phyloP scores from a whole-genome alignment of 1,140 invertebrate species.

The Scaptomyza montana region DNA sequence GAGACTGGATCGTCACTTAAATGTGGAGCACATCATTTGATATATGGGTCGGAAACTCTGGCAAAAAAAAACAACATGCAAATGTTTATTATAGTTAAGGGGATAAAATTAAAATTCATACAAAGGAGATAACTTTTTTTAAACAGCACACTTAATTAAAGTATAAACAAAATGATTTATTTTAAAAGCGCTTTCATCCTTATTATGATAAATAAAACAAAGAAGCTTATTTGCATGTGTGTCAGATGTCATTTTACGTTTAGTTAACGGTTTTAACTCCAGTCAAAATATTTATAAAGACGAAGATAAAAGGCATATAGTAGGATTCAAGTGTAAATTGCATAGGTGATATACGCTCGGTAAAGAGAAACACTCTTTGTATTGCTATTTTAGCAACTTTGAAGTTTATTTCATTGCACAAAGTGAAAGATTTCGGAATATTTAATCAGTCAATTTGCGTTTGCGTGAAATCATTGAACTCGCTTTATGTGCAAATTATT shows the following conservation, averaged over 20 bases:
- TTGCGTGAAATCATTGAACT: slow-evolving; percentile 34
- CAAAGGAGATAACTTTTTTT: not conserved
- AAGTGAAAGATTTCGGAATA: slow-evolving; percentile 23
- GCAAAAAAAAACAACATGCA: not conserved
- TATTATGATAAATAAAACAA: not conserved
- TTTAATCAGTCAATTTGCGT: slow-evolving; percentile 38
- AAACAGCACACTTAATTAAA: not conserved
- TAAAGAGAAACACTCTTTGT: slow-evolving; percentile 22
- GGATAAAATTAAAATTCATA: not conserved
- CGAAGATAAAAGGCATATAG: not conserved
- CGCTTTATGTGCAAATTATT: slow-evolving; percentile 8
- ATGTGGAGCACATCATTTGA: slow-evolving; percentile 52
- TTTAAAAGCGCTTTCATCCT: not conserved
- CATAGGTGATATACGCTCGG: too few relatives aligned
- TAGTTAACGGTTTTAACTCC: not conserved
- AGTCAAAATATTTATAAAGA: too few relatives aligned
- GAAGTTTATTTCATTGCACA: too few relatives aligned
- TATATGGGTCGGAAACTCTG: slow-evolving; percentile 9
- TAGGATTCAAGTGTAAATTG: not conserved
- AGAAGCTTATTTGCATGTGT: not conserved
- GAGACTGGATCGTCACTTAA: slow-evolving; percentile 30
- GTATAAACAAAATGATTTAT: slow-evolving; percentile 15
- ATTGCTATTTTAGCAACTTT: slow-evolving; percentile 4
- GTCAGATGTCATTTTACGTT: too few relatives aligned
- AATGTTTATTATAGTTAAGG: not conserved